phyloP scores from a whole-genome alignment of 2,888 invertebrate species.

The Callosobruchus maculatus region DNA sequence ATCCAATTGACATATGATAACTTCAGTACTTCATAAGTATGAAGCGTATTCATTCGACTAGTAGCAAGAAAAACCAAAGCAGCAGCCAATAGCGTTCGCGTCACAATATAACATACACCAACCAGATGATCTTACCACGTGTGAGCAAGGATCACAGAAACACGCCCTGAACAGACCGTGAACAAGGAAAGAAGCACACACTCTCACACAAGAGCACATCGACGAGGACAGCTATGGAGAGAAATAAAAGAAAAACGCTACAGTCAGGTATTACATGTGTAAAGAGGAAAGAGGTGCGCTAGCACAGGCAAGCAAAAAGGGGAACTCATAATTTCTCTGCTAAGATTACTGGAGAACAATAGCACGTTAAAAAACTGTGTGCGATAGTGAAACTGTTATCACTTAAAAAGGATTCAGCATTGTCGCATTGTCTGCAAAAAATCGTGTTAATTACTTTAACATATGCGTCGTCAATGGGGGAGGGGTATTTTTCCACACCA shows the following conservation, averaged over 20 bases:
- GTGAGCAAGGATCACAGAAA: slow-evolving; percentile 30
- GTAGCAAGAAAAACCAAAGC: neutral
- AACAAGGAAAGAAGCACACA: slow-evolving; percentile 36
- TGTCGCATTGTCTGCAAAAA: neutral
- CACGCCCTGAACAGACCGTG: slow-evolving; percentile 34
- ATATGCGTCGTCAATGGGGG: too few relatives aligned
- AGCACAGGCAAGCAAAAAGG: neutral
- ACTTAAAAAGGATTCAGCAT: neutral
- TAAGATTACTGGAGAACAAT: neutral
- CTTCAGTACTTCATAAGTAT: too few relatives aligned
- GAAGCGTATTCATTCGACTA: too few relatives aligned
- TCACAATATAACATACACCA: slow-evolving; percentile 4
- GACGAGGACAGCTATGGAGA: slow-evolving; percentile 25
- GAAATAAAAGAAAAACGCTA: slow-evolving; percentile 17
- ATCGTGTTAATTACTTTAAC: too few relatives aligned
- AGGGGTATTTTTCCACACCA: too few relatives aligned
- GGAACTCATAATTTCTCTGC: neutral
- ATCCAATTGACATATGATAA: too few relatives aligned
- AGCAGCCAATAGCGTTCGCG: neutral
- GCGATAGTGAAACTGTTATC: neutral
- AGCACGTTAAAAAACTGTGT: neutral
- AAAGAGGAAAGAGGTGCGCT: neutral
- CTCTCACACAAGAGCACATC: slow-evolving; percentile 36
- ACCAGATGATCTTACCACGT: slow-evolving; percentile 26
- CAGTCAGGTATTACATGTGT: neutral